phyloP scores from a whole-genome alignment of 2,113 vertebrate genomes.

The Cryptotis parvus region DNA sequence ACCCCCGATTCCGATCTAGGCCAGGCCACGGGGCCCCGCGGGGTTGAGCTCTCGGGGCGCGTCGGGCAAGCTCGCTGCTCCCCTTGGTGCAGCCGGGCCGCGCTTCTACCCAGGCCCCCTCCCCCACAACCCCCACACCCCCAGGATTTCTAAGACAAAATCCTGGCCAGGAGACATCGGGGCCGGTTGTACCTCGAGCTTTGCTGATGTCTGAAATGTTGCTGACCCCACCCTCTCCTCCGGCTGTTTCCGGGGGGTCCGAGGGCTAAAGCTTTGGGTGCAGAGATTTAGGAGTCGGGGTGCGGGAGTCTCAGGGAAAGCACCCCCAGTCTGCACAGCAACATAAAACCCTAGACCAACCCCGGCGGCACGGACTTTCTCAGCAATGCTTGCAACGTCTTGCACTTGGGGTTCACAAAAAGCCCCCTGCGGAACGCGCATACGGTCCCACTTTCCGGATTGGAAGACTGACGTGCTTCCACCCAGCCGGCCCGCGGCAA shows the following conservation, averaged over 20 bases:
- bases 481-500: not conserved
- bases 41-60: not conserved
- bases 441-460: constrained; percentile 42
- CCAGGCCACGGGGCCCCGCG: not conserved
- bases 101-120: too few species aligned
- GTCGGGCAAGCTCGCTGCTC: too few species aligned
- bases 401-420: not conserved
- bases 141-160: too few species aligned
- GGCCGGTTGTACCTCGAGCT: too few species aligned
- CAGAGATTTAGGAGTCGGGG: not conserved
- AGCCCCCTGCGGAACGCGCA: too few species aligned
- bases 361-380: not conserved
- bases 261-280: not conserved
- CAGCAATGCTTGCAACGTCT: not conserved
- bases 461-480: constrained; percentile 11
- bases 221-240: too few species aligned
- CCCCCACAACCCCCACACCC: too few species aligned
- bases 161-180: too few species aligned
- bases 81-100: too few species aligned
- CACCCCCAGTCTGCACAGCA: not conserved
- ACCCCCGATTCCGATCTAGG: not conserved
- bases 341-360: not conserved
- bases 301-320: not conserved
- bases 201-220: too few species aligned
- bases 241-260: not conserved